Evolutionary conservation across 2,797 vertebrate genomes (phyloP), one percentile per base, ranked within the genome.

Genomic region (Poeciliopsis gracilis): DNA sequence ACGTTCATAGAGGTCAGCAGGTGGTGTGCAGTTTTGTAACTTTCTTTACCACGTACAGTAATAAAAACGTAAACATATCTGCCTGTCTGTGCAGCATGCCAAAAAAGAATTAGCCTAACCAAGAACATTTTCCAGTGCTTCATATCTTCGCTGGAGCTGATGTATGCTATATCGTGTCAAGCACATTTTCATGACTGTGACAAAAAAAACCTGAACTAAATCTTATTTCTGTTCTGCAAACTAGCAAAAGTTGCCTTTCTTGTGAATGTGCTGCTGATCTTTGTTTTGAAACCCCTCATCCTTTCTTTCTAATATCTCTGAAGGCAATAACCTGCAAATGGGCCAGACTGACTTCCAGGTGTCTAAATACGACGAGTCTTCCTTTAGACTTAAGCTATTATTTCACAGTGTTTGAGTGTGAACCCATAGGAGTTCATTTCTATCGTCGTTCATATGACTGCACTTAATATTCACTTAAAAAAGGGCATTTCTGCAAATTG

Each of bases 251-350:
- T 67, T 15, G 67, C 3, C 33, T 67, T 70, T 70, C 25, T 70
- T 70, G 38, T 70, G 67, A 70, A 69, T n/a, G 5, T 23, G 66
- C 38, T 25, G 23, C 8, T 71, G 41, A 18, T 43, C 41, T 69
- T 38, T 67, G 36, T 41, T 46, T 33, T 73, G 25, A 74, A 16
- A 28, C 5, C 15, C 36, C 25, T 16, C 38, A 41, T 41, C 33
- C 41, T 20, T 73, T 55, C 33, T 59, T 73, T 55, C 12, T 11
- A 77, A 76, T 47, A 74, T 78, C 77, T 36, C 77, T 18, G 83
- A 73, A 82, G 63, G 84, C 79, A 85, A 67, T 90, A 77, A 82
- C 69, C 45, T 72, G 33, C 69, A 25, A 73, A 73, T 30, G n/a
- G 49, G 47, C 23, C 38, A 55, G 36, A n/a, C 13, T 23, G 69